phyloP scores from a whole-genome alignment of 2,113 vertebrate species.

The Nibea albiflora region DNA sequence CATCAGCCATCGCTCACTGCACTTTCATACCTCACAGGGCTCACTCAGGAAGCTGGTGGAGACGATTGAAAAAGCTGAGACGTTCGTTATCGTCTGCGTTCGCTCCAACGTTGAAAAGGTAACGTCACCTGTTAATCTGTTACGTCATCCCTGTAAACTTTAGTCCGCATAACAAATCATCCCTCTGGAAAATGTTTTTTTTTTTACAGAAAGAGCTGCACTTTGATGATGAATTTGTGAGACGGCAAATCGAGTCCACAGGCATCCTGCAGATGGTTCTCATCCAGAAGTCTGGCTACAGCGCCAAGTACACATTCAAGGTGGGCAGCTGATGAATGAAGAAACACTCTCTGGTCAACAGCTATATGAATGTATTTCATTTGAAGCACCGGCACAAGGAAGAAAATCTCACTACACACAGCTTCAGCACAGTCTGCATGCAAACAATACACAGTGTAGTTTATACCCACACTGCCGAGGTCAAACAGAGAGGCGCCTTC shows the following conservation, averaged over 20 bases:
- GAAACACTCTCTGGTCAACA: background rate
- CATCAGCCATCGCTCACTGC: background rate
- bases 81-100: constrained; percentile 95
- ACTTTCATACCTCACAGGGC: constrained; percentile 78
- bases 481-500: too few relatives aligned
- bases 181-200: background rate
- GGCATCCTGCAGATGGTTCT: constrained; percentile 92
- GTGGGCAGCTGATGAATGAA: constrained; percentile 66
- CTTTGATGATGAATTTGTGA: constrained; percentile 91
- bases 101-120: constrained; percentile 95
- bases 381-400: background rate
- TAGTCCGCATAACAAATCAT: background rate
- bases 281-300: constrained; percentile 92
- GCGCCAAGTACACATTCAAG: constrained; percentile 93
- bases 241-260: constrained; percentile 91
- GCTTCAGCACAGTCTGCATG: background rate
- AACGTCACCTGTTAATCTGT: background rate
- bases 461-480: background rate
- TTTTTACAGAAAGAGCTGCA: constrained; percentile 88
- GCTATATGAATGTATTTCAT: background rate
- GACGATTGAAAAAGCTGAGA: constrained; percentile 88
- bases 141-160: background rate
- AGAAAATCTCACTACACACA: background rate
- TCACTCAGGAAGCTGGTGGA: constrained; percentile 91
- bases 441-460: background rate